A percentile compares a stretch with the other conserved stretches of the same genome.
Evolutionary conservation across 2,113 vertebrate species (phyloP).

Genomic region (Cyanoliseus patagonus): DNA sequence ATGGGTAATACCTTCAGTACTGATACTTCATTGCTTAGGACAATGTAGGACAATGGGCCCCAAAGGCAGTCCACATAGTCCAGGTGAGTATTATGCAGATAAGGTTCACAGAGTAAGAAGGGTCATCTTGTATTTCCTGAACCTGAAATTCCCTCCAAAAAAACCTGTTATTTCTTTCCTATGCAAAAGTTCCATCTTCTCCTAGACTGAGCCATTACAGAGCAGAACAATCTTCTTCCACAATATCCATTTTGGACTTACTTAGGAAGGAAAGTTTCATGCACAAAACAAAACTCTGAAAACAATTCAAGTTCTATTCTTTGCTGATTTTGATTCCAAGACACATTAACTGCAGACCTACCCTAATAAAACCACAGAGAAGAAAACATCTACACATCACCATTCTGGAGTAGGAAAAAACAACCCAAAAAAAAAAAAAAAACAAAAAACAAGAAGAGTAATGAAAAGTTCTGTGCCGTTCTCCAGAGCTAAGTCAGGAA

Average conservation of each 20-base stretch:
- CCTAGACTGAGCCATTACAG: not conserved
- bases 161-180: not conserved
- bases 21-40: not conserved
- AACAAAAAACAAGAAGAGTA: fast-evolving
- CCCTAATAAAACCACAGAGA: not conserved
- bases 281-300: not conserved
- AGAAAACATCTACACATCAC: not conserved
- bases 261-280: not conserved
- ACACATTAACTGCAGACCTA: not conserved
- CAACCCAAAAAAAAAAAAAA: not conserved
- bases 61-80: not conserved
- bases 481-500: not conserved
- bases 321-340: not conserved
- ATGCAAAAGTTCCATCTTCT: not conserved
- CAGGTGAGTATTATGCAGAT: not conserved
- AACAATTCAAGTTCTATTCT: not conserved
- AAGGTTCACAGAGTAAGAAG: not conserved
- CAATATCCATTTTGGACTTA: not conserved
- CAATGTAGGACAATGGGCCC: not conserved
- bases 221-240: not conserved
- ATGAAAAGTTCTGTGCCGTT: not conserved
- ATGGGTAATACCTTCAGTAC: not conserved
- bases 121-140: not conserved
- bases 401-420: not conserved
- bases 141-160: not conserved